Evolutionary conservation across 2,888 invertebrate species (phyloP).

Genomic region (Parnassius orleans): DNA sequence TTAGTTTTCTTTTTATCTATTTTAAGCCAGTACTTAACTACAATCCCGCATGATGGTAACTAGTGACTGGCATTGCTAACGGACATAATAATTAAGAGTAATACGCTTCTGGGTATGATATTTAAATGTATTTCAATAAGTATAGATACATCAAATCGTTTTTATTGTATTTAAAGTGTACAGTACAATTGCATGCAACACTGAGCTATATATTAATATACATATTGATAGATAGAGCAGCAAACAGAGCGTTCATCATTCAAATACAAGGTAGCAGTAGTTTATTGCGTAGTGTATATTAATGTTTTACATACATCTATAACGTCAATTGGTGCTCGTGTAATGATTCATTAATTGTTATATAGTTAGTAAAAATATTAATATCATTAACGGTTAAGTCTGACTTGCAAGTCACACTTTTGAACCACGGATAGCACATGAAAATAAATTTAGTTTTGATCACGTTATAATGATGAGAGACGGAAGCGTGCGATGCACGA

Average conservation of each 20-base stretch:
- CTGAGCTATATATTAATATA: constrained; percentile 45
- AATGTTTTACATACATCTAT: constrained; percentile 7
- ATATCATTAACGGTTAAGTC: background rate
- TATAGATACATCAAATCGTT: background rate
- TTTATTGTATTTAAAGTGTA: constrained; percentile 13
- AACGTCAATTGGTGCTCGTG: constrained; percentile 13
- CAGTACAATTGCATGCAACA: constrained; percentile 56
- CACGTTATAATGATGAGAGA: constrained; percentile 39
- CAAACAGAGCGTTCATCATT: constrained; percentile 14
- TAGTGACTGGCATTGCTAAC: background rate
- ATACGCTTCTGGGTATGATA: constrained; percentile 6
- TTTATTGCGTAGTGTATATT: constrained; percentile 7
- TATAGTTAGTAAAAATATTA: constrained; percentile 14
- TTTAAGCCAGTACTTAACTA: no score
- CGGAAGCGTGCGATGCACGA: constrained; percentile 72
- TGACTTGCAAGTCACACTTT: constrained; percentile 2
- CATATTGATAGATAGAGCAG: constrained; percentile 24
- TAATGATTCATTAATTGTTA: background rate
- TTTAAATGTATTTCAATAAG: background rate
- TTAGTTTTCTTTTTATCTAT: background rate
- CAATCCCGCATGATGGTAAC: no score
- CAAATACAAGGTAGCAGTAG: constrained; percentile 2
- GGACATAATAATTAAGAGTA: constrained; percentile 6
- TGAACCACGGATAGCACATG: constrained; percentile 7
- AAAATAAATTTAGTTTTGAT: constrained; percentile 24